Conservation (phyloP, 1,140 invertebrate species). For the Lordiphosa mommai region DNA sequence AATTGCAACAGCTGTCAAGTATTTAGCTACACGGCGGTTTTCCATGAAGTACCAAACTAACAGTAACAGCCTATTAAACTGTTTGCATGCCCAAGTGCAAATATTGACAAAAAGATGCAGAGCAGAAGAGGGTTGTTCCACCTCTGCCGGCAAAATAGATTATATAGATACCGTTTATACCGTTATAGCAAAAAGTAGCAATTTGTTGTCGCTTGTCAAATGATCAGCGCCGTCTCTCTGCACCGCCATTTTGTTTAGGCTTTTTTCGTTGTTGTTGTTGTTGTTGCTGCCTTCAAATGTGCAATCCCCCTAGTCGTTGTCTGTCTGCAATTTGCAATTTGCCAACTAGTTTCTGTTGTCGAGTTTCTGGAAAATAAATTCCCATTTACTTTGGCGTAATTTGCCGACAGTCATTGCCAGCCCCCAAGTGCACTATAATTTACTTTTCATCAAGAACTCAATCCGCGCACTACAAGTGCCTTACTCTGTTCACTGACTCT, state of each 20-base stretch:
- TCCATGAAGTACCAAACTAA: slow-evolving; percentile 40
- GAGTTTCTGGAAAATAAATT: slow-evolving; percentile 54
- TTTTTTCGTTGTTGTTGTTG: slow-evolving; percentile 3
- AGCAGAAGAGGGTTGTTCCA: slow-evolving; percentile 17
- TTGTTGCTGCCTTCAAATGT: slow-evolving; percentile 52
- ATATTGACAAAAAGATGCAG: slow-evolving; percentile 69
- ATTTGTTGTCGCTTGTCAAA: slow-evolving; percentile 69
- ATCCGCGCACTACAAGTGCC: not conserved
- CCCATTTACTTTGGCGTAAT: slow-evolving; percentile 59
- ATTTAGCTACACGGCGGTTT: slow-evolving; percentile 57
- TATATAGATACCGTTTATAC: not conserved
- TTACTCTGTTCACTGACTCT: not conserved
- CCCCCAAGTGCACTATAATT: slow-evolving; percentile 50
- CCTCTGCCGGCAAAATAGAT: not conserved
- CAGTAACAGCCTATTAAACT: slow-evolving; percentile 72
- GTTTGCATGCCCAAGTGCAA: slow-evolving; percentile 67
- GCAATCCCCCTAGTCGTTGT: slow-evolving; percentile 30
- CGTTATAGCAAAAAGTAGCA: slow-evolving; percentile 22
- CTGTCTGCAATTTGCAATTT: slow-evolving; percentile 30
- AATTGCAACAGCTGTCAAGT: slow-evolving; percentile 75
- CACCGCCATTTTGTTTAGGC: slow-evolving; percentile 55
- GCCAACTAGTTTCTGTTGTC: slow-evolving; percentile 26
- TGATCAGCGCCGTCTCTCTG: slow-evolving; percentile 48
- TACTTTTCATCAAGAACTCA: slow-evolving; percentile 53
- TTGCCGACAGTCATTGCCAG: slow-evolving; percentile 54